phyloP scores from a whole-genome alignment of 2,888 invertebrate species.

The Pristionchus arcanus region DNA sequence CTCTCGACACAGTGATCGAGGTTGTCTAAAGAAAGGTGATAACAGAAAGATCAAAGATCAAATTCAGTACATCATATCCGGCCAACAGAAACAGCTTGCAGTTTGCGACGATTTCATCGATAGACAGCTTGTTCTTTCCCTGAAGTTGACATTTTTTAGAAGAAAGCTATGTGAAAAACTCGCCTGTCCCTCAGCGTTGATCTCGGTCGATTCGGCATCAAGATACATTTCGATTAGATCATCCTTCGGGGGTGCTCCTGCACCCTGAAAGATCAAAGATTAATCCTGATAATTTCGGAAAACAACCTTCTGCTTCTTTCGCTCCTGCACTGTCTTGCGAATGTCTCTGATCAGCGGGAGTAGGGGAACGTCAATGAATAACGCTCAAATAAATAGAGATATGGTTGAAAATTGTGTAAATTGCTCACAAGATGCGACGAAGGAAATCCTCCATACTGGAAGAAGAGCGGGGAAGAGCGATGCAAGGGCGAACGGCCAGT shows the following conservation, averaged over 20 bases:
- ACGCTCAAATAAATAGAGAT: neutral
- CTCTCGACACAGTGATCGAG: slow-evolving; percentile 61
- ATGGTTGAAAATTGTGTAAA: no score
- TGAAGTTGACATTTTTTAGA: slow-evolving; percentile 51
- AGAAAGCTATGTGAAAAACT: slow-evolving; percentile 64
- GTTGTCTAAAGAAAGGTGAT: slow-evolving; percentile 80
- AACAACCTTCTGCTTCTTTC: slow-evolving; percentile 12
- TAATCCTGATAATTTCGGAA: no score
- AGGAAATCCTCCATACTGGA: neutral
- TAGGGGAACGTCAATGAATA: neutral
- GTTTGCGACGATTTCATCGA: neutral
- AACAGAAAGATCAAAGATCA: neutral
- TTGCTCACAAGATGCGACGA: neutral
- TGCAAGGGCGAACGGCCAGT: neutral
- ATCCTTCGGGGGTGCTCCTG: neutral
- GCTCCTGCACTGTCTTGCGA: neutral
- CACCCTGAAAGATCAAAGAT: neutral
- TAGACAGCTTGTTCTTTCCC: neutral
- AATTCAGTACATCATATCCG: slow-evolving; percentile 80
- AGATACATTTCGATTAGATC: slow-evolving; percentile 77
- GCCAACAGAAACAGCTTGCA: slow-evolving; percentile 60
- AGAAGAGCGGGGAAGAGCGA: neutral
- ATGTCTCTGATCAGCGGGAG: neutral
- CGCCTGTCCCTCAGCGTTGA: neutral
- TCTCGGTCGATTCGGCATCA: slow-evolving; percentile 61